These are phyloP conservation scores for Sus cebifrons DNA, from an alignment of 2,797 vertebrate genomes.

Conservation along the genomic window DNA sequence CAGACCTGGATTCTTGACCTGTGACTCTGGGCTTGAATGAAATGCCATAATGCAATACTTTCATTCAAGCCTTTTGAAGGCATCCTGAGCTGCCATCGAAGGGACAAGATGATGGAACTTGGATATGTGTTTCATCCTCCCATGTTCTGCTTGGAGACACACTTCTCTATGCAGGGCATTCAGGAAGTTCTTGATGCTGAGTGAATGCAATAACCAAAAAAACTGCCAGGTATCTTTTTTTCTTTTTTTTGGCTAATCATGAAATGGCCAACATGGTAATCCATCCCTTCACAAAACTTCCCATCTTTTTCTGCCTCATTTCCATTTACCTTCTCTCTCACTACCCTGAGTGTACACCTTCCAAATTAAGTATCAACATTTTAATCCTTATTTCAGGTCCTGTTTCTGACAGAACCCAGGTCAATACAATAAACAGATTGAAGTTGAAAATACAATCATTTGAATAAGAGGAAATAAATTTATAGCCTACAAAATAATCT, in stretches of 20 bases:
- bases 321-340: not conserved
- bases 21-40: not conserved
- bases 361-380: not conserved
- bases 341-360: not conserved
- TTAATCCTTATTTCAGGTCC: constrained; percentile 47
- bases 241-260: not conserved
- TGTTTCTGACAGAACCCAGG: not conserved
- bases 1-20: not conserved
- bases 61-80: too few species aligned
- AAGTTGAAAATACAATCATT: not conserved
- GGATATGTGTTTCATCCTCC: not conserved
- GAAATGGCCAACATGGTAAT: not conserved
- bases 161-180: not conserved
- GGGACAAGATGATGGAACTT: not conserved
- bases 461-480: not conserved
- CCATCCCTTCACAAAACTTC: not conserved
- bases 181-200: not conserved
- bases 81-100: not conserved
- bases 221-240: not conserved
- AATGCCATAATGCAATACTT: not conserved
- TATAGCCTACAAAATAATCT: not conserved
- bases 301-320: not conserved
- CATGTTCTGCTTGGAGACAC: not conserved
- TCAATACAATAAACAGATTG: not conserved
- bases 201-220: not conserved